Evolutionary conservation across 2,888 invertebrate species (phyloP).

Genomic region (Odontocolon sp.): DNA sequence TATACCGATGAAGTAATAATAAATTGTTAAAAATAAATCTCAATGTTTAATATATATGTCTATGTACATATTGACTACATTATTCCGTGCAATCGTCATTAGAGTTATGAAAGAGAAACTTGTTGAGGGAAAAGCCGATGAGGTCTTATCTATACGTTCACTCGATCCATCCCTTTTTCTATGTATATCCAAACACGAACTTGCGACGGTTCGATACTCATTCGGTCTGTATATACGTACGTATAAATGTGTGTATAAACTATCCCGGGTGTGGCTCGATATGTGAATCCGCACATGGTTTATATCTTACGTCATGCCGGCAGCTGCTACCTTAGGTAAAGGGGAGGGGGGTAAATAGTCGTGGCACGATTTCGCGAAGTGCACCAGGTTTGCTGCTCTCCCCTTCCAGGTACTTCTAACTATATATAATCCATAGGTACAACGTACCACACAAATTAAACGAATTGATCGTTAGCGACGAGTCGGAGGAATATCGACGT

Average conservation of each 20-base stretch:
- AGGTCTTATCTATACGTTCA: conserved; percentile 8
- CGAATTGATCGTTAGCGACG: not conserved
- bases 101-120: conserved; percentile 38
- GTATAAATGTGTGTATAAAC: conserved; percentile 1
- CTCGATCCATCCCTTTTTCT: not conserved
- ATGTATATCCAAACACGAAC: conserved; percentile 14
- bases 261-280: conserved; percentile 36
- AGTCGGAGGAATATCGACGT: conserved; percentile 21
- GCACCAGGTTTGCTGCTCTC: not conserved
- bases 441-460: not conserved
- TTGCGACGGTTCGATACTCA: conserved; percentile 39
- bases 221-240: not conserved
- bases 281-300: conserved; percentile 37
- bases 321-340: conserved; percentile 1
- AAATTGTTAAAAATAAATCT: no score
- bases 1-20: no score
- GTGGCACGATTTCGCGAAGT: conserved; percentile 1
- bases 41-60: no score
- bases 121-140: conserved; percentile 38
- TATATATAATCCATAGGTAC: not conserved
- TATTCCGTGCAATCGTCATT: conserved; percentile 33
- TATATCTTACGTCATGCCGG: conserved; percentile 37
- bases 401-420: not conserved
- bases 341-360: not conserved
- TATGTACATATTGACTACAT: not conserved